Evolutionary conservation across 2,113 vertebrate species (phyloP), one percentile per base, ranked within the genome.

Genomic region (Nibea coibor): DNA sequence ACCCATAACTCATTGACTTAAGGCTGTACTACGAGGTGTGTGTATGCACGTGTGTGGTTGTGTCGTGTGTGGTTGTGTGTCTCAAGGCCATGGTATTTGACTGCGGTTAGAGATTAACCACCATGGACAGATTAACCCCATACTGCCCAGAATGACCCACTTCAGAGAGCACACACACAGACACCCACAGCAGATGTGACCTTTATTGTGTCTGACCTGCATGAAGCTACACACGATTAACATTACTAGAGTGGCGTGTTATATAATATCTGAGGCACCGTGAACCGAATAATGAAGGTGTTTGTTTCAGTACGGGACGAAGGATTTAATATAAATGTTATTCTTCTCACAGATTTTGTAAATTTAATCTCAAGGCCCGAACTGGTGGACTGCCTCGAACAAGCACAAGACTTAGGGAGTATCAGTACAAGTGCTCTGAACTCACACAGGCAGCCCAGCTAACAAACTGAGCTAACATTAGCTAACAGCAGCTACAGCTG

Each of bases 41-140:
- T 80, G 16, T 4, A 15, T 43, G 63, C 24, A 63, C 26, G n/a
- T 75, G n/a, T 39, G 35, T 45, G 35, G 35, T 39, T 51, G 22
- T 57, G 50, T 53, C 64, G 15, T 4, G 35, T 9, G 35, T 39
- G 8, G 62, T n/a, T 24, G 67, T n/a, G 35, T 76, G 59, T 75
- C 51, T 77, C 64, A 45, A 81, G 56, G 47, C 24, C 28, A 12
- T 26, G n/a, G 48, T 73, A 45, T 82, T 75, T 54, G 53, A 70
- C 67, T 51, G 76, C 51, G 66, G 87, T 86, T 82, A 85, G 35
- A 81, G 88, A 90, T 91, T 91, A 93, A 90, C 82, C 54, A 75
- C 62, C 70, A 62, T 26, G 56, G 61, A 68, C 88, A 89, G 85
- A 91, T 90, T 90, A 91, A 91, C 87, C 80, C 75, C 22, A 22